phyloP scores from a whole-genome alignment of 2,797 vertebrate species.

The Hapalemur alaotrensis region DNA sequence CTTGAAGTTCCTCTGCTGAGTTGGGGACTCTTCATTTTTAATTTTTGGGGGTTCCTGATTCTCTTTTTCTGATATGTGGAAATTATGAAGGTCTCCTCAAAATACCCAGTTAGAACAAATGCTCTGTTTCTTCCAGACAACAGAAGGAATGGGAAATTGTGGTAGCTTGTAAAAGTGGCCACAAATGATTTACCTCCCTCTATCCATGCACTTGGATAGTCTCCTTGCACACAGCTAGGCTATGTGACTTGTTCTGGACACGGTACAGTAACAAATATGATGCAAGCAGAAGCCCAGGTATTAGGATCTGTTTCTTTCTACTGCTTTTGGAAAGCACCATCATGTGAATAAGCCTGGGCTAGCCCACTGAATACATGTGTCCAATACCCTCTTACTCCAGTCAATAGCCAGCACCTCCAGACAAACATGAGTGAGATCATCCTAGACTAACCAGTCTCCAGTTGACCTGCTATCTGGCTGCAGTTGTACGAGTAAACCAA shows the following conservation, averaged over 20 bases:
- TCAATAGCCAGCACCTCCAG: not conserved
- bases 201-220: not conserved
- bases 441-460: not conserved
- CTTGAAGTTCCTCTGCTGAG: not conserved
- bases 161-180: not conserved
- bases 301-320: not conserved
- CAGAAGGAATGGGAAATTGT: not conserved
- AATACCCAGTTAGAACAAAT: not conserved
- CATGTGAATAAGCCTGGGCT: not conserved
- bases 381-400: not conserved
- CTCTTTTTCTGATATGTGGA: conserved; percentile 30
- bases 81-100: not conserved
- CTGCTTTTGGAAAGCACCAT: not conserved
- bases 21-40: not conserved
- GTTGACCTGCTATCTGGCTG: not conserved
- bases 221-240: not conserved
- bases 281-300: not conserved
- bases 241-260: not conserved
- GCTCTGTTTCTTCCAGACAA: not conserved
- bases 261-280: not conserved
- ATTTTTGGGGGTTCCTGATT: not conserved
- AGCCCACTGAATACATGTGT: not conserved
- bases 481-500: not conserved
- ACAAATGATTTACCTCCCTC: not conserved
- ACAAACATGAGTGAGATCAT: not conserved